phyloP scores from a whole-genome alignment of 1,140 invertebrate genomes.

The Gryllus bimaculatus region DNA sequence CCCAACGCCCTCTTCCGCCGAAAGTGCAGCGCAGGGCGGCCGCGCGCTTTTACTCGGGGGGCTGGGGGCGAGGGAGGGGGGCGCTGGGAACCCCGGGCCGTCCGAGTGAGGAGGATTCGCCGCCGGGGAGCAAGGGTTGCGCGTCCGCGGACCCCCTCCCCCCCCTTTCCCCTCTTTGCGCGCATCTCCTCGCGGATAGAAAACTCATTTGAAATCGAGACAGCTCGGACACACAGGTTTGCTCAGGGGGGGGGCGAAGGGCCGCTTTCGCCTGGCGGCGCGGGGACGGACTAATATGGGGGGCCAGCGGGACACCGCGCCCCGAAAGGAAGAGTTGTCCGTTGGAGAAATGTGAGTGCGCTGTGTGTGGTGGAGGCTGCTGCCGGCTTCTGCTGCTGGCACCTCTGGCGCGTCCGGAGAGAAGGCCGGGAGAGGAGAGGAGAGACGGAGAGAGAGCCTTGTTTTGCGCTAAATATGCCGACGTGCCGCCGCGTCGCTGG shows the following conservation, averaged over 20 bases:
- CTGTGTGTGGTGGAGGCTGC: not conserved
- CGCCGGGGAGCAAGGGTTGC: not conserved
- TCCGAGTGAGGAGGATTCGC: not conserved
- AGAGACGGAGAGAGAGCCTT: too few species aligned
- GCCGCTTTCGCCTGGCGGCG: not conserved
- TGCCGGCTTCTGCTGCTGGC: not conserved
- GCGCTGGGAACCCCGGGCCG: too few species aligned
- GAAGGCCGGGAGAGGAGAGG: too few species aligned
- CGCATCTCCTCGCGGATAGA: not conserved
- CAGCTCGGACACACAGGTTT: not conserved
- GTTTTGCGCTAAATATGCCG: too few species aligned
- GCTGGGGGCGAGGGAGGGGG: too few species aligned
- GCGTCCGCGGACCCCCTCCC: not conserved
- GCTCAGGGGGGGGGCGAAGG: not conserved
- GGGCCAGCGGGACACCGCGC: not conserved
- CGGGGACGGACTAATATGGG: not conserved
- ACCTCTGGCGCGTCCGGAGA: not conserved
- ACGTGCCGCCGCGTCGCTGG: too few species aligned
- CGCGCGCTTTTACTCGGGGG: too few species aligned
- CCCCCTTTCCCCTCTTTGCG: not conserved
- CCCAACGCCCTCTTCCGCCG: too few species aligned
- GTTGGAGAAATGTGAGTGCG: not conserved
- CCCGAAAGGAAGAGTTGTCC: not conserved
- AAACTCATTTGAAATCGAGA: constrained; percentile 5
- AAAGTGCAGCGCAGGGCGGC: too few species aligned